phyloP scores from a whole-genome alignment of 2,888 invertebrate genomes.

The Lasioglossum oenotherae region DNA sequence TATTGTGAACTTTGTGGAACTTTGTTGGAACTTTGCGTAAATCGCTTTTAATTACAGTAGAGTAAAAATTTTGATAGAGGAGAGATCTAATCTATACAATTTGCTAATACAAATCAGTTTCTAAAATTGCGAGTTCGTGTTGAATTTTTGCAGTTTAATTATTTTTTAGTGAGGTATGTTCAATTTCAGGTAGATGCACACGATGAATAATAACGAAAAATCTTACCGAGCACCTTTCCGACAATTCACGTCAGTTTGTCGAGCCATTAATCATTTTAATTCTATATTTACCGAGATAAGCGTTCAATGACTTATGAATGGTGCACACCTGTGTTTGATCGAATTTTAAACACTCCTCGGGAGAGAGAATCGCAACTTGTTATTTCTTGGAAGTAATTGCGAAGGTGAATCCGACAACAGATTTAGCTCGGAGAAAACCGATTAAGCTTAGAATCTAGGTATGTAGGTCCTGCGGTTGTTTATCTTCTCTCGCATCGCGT shows the following conservation, averaged over 20 bases:
- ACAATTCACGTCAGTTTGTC: conserved; percentile 1
- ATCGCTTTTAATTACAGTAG: background rate
- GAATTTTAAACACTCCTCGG: background rate
- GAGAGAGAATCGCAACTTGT: background rate
- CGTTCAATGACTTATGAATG: background rate
- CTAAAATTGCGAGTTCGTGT: background rate
- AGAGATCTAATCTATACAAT: background rate
- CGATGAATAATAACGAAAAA: background rate
- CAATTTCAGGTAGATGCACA: no score
- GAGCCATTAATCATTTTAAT: background rate
- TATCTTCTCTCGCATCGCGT: conserved; percentile 44
- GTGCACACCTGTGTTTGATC: background rate
- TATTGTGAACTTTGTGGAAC: no score
- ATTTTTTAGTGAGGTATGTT: no score
- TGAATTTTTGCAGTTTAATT: background rate
- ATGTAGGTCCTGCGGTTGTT: conserved; percentile 55
- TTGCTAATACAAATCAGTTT: background rate
- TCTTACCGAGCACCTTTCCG: background rate
- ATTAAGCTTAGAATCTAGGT: conserved; percentile 57
- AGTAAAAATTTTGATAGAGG: background rate
- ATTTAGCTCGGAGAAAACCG: conserved; percentile 57
- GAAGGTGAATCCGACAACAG: conserved; percentile 24
- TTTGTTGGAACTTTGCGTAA: background rate
- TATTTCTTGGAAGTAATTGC: conserved; percentile 14
- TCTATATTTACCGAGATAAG: background rate